Base-by-base conservation (phyloP, 1,140 invertebrate genomes). In the Marisa cornuarietis region DNA sequence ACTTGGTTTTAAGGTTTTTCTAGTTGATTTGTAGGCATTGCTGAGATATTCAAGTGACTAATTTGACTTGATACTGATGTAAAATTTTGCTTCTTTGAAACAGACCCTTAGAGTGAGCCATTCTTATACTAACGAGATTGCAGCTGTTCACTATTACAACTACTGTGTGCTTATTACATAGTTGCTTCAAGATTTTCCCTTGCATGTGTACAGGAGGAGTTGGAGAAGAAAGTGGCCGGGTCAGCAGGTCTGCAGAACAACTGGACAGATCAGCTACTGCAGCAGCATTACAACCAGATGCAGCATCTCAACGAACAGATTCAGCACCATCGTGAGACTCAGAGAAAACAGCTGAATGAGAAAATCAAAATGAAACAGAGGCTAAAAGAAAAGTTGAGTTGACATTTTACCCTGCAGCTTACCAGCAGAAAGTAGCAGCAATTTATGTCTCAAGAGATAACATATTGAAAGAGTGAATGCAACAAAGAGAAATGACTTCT, bases 231-330 rank as follows among this genome's bases (percentile, higher is more conserved):
- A 58, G 68, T 89, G 42, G 76, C 81, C 13, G 73, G 80, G 77
- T 83, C 79, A 31, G 61, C 75, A 65, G 65, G 31, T 24, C 26
- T 85, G 20, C 79, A 84, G 2, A 18, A 77, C 11, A 81, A 81
- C n/a, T 71, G 74, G 66, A 86, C 84, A 3, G 88, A 88, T 65
- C 85, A 88, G 80, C 83, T 90, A 5, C 81, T 90, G 42, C 87
- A 89, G 71, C 83, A 88, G 75, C 88, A 90, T 73, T 85, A 86
- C 79, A 87, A 86, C 76, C 84, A 90, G 71, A 81, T 90, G 62
- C 79, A 83, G 22, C 79, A 88, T 54, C 83, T 90, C 6, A 86
- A 87, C n/a, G 83, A 88, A 3, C 80, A 83, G 65, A 65, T 90
- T 68, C 85, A 90, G 73, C 73, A 63, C 2, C 83, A 79, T 26